Percentiles rank a stretch among this genome's conserved stretches.
phyloP scores from a whole-genome alignment of 2,888 invertebrate species.

The Caenorhabditis sp. region DNA sequence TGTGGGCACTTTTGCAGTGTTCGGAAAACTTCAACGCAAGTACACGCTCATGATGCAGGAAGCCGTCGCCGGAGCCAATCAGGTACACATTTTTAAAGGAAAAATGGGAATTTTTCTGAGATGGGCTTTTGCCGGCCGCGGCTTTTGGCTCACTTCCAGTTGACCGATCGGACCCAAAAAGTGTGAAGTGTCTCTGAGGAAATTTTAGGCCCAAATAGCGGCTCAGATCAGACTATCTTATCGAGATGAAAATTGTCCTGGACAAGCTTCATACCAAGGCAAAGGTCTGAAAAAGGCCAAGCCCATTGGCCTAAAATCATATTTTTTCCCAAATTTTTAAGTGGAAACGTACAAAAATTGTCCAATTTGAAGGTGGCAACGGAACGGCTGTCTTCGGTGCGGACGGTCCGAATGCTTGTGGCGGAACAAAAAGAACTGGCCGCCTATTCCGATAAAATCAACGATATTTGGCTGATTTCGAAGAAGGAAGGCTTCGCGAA shows the following conservation, averaged over 20 bases:
- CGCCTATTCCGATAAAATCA: conserved; percentile 82
- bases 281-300: too few relatives aligned
- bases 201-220: too few relatives aligned
- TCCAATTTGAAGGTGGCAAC: conserved; percentile 84
- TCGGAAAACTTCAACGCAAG: conserved; percentile 86
- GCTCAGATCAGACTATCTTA: too few relatives aligned
- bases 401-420: conserved; percentile 93
- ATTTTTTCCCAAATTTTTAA: too few relatives aligned
- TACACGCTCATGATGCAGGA: conserved; percentile 87
- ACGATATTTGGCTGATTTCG: conserved; percentile 86
- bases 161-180: too few relatives aligned
- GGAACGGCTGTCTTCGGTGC: conserved; percentile 91
- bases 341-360: too few relatives aligned
- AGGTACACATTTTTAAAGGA: conserved; percentile 81
- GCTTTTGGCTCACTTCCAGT: too few relatives aligned
- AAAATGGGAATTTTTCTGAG: neutral
- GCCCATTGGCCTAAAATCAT: too few relatives aligned
- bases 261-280: too few relatives aligned
- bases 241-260: too few relatives aligned
- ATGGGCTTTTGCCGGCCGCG: too few relatives aligned
- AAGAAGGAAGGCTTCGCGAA: conserved; percentile 90
- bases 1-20: conserved; percentile 86
- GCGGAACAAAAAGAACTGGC: conserved; percentile 88
- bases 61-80: conserved; percentile 82
- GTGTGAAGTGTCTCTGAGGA: too few relatives aligned